Evolutionary conservation across 2,888 invertebrate species (phyloP), one percentile per base, ranked within the genome.

Genomic region (Parnassius apollo): DNA sequence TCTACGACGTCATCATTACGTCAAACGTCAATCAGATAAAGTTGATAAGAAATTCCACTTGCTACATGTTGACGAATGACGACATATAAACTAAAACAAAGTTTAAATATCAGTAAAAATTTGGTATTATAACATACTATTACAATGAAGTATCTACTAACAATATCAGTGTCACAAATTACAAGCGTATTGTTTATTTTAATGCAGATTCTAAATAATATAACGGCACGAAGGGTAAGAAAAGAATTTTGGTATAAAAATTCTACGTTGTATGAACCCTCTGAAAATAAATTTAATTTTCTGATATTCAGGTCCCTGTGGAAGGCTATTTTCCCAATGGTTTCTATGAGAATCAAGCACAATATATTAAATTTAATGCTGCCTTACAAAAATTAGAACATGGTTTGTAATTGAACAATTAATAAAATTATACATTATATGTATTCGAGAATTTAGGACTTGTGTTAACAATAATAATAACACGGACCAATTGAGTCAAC

Each of bases 351-450:
- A 66, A 73, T 35, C 75, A 77, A 69, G 62, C 56, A 3, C 72
- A 71, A 61, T 77, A 74, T 59, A 71, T 71, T 45, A 74, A 76
- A 73, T 75, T 85, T 57, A 81, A 82, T 66, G 68, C 76, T 58
- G 88, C 86, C 22, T 60, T 88, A 42, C 71, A 74, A 55, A 82
- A 79, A 68, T 74, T 91, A 62, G 81, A 83, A 70, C 80, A 88
- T 69, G 82, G 91, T 89, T 52, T 57, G 72, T 69, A 52, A 13
- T 49, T 11, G 11, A 9, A 44, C 3, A 11, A 0, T 44, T 44
- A 50, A 22, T 42, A 35, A 35, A 35, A 0, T 35, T 35, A 35
- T 35, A 35, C 3, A 25, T 25, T 25, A 35, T 35, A 35, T 35
- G 35, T 35, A 35, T 25, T 25, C 25, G 25, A 25, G 25, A 25